Conservation (phyloP, 2,113 vertebrate genomes). For the Microcebus ravelobensis region DNA sequence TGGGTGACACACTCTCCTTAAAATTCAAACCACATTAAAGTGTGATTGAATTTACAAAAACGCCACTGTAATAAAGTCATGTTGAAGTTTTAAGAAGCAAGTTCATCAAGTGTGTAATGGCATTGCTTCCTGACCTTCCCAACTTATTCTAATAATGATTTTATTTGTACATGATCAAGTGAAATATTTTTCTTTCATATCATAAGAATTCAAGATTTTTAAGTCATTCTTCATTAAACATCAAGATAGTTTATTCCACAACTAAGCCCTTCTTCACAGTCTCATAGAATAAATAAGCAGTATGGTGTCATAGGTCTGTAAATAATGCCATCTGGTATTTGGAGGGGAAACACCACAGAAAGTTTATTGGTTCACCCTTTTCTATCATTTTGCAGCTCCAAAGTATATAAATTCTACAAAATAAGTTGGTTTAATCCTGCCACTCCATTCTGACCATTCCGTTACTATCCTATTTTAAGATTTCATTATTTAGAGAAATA, state of each 20-base stretch:
- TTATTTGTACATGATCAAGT: neutral
- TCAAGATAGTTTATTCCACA: neutral
- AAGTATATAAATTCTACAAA: neutral
- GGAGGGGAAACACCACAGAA: neutral
- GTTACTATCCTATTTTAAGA: neutral
- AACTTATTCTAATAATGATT: neutral
- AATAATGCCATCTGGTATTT: neutral
- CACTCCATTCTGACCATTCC: neutral
- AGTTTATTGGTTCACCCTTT: neutral
- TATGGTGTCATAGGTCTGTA: neutral
- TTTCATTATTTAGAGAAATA: neutral
- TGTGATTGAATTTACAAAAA: neutral
- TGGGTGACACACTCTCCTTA: neutral
- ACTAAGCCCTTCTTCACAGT: neutral
- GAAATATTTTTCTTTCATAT: neutral
- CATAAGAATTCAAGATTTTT: neutral
- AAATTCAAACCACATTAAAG: conserved; percentile 33
- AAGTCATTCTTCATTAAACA: neutral
- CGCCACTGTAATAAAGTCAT: neutral
- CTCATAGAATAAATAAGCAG: neutral
- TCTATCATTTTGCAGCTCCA: neutral
- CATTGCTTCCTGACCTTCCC: neutral
- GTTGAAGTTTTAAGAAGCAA: neutral
- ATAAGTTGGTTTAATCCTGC: neutral
- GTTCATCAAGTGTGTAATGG: neutral